A percentile compares a stretch with the other conserved stretches of the same genome.
Evolutionary conservation across 2,888 invertebrate species (phyloP).

Genomic region (Leptopilina drosophilae): DNA sequence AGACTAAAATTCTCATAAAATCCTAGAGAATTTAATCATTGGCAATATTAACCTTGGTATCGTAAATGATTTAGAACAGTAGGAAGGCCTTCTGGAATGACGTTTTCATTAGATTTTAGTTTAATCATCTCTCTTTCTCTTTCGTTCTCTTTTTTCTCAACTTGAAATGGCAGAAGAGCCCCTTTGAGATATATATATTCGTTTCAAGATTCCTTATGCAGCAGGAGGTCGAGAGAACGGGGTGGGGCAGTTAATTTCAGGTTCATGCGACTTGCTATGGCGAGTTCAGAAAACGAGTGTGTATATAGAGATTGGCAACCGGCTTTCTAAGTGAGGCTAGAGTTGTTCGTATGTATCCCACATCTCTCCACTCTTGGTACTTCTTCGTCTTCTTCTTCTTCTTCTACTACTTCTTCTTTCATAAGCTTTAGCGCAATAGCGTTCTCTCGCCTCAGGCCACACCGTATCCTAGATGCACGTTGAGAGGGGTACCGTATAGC

Average conservation of each 20-base stretch:
- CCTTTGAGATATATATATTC: constrained; percentile 10
- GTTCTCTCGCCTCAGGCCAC: constrained; percentile 68
- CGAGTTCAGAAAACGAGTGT: constrained; percentile 65
- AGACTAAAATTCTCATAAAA: no score
- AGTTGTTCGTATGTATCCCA: constrained; percentile 51
- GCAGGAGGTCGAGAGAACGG: constrained; percentile 71
- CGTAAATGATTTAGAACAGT: no score
- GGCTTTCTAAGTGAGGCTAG: constrained; percentile 69
- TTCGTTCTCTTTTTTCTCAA: not conserved
- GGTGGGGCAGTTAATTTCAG: constrained; percentile 73
- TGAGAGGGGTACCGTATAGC: constrained; percentile 50
- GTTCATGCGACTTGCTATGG: constrained; percentile 63
- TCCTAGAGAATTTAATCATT: no score
- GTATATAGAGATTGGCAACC: constrained; percentile 69
- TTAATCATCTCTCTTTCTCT: no score
- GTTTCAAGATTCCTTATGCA: constrained; percentile 12
- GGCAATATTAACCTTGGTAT: no score
- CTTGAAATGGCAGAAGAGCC: not conserved
- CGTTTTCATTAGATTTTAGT: no score
- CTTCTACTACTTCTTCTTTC: not conserved
- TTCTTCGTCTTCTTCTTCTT: not conserved
- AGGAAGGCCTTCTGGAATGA: no score
- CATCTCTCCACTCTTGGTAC: constrained; percentile 53
- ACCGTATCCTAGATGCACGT: constrained; percentile 61
- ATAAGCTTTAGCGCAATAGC: constrained; percentile 56